Percentiles rank a stretch among this genome's conserved stretches.
Evolutionary conservation across 2,797 vertebrate species (phyloP).

Genomic region (Hafferia zeledoni): DNA sequence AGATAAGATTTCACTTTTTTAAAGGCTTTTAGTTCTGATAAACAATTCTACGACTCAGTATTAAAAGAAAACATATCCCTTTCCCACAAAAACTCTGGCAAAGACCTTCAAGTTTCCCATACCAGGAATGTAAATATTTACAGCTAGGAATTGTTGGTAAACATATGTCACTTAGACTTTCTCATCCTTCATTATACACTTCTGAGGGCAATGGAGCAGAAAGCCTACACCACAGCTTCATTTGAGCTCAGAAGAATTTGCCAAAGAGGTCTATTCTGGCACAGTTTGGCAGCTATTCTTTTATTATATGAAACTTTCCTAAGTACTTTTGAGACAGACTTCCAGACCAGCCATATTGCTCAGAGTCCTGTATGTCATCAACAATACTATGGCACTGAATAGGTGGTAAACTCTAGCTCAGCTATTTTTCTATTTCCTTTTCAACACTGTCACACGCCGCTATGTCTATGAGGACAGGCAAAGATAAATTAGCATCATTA

Average conservation of each 20-base stretch:
- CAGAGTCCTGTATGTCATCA: background rate
- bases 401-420: background rate
- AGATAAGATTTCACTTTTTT: background rate
- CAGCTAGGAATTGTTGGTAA: background rate
- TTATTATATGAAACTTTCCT: background rate
- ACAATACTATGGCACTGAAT: background rate
- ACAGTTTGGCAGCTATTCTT: background rate
- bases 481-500: slow-evolving; percentile 74
- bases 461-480: slow-evolving; percentile 37
- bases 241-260: background rate
- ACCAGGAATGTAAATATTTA: background rate
- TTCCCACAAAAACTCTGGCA: background rate
- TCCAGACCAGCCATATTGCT: background rate
- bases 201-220: background rate
- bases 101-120: background rate
- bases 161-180: background rate
- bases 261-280: background rate
- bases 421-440: slow-evolving; percentile 61
- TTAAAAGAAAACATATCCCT: background rate
- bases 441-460: background rate
- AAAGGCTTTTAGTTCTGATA: background rate
- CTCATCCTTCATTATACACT: background rate
- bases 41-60: background rate
- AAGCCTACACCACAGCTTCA: background rate
- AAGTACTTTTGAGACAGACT: background rate